Evolutionary conservation across 2,888 invertebrate genomes (phyloP).

Genomic region (Temnothorax rugatulus): DNA sequence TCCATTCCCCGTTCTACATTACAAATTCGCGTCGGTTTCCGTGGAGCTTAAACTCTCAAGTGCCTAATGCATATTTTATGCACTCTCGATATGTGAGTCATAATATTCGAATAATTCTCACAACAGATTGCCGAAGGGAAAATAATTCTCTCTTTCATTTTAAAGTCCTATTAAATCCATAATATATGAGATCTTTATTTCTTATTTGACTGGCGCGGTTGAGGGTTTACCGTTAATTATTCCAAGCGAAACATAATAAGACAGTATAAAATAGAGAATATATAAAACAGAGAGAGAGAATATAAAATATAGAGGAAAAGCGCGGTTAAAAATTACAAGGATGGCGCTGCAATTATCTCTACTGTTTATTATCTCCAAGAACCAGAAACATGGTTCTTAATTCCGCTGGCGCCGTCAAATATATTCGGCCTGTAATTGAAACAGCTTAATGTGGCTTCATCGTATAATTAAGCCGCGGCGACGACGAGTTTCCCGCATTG

Average conservation of each 20-base stretch:
- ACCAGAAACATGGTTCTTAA: slow-evolving; percentile 17
- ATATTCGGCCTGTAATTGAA: slow-evolving; percentile 42
- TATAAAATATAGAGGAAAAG: neutral
- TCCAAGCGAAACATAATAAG: neutral
- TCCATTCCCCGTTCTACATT: slow-evolving; percentile 22
- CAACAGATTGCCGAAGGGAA: neutral
- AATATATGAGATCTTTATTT: neutral
- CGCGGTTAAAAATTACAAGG: neutral
- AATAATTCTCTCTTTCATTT: neutral
- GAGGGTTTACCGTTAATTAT: neutral
- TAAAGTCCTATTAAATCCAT: neutral
- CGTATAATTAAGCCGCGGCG: slow-evolving; percentile 43
- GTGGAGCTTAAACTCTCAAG: slow-evolving; percentile 30
- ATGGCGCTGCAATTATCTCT: neutral
- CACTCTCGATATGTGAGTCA: slow-evolving; percentile 25
- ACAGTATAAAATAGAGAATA: too few species aligned
- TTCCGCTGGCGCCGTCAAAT: slow-evolving; percentile 3
- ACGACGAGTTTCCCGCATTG: slow-evolving; percentile 39
- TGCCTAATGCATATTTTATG: slow-evolving; percentile 27
- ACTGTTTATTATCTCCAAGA: slow-evolving; percentile 8
- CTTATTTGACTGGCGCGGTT: neutral
- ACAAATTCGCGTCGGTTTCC: slow-evolving; percentile 35
- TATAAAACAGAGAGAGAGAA: neutral
- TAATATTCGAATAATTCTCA: slow-evolving; percentile 16
- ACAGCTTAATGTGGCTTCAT: slow-evolving; percentile 28